A percentile compares a stretch with the other conserved stretches of the same genome.
Conservation (phyloP, 2,888 invertebrate genomes). For the Tiphia femorata region DNA sequence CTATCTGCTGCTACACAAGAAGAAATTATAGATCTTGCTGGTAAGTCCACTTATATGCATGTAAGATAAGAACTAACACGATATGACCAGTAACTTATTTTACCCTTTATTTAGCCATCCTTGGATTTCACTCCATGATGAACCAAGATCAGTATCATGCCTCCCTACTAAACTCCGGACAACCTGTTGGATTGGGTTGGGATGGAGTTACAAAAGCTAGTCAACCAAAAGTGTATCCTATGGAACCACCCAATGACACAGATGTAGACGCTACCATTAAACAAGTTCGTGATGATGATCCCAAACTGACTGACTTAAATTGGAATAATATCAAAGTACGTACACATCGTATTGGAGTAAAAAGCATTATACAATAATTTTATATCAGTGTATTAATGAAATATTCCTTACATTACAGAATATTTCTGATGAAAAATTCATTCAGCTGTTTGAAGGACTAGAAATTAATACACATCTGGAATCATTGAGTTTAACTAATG, state of each 20-base stretch:
- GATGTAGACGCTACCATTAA: slow-evolving; percentile 94
- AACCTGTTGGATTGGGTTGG: slow-evolving; percentile 91
- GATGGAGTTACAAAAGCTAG: slow-evolving; percentile 96
- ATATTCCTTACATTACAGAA: slow-evolving; percentile 75
- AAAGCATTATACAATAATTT: background rate
- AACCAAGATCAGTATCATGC: slow-evolving; percentile 99
- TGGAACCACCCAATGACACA: slow-evolving; percentile 97
- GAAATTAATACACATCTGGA: slow-evolving; percentile 92
- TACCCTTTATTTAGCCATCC: slow-evolving; percentile 80
- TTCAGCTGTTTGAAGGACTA: slow-evolving; percentile 88
- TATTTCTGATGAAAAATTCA: slow-evolving; percentile 95
- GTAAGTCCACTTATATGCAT: too few relatives aligned
- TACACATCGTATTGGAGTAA: background rate
- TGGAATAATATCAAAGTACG: slow-evolving; percentile 99
- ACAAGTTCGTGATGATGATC: slow-evolving; percentile 90
- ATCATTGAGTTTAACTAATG: slow-evolving; percentile 92
- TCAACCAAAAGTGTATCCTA: slow-evolving; percentile 90
- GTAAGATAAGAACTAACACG: background rate
- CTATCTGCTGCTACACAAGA: slow-evolving; percentile 89
- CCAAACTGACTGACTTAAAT: slow-evolving; percentile 91
- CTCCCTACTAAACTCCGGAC: slow-evolving; percentile 91
- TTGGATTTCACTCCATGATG: slow-evolving; percentile 99
- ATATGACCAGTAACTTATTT: background rate
- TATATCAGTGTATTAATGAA: background rate
- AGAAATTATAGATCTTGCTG: slow-evolving; percentile 98